Conservation (phyloP, 1,140 invertebrate species). For the Paralvinella palmiformis region DNA sequence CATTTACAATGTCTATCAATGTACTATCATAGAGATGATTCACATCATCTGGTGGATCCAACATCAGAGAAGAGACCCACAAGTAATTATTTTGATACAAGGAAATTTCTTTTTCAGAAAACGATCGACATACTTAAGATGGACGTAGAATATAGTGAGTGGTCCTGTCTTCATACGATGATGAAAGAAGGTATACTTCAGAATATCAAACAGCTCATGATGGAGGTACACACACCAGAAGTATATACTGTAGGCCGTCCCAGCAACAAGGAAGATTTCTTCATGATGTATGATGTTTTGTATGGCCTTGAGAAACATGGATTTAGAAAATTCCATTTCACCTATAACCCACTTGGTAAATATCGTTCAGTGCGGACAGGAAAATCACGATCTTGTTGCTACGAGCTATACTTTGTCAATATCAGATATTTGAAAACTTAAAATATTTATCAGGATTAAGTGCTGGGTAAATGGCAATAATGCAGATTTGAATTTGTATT, state of each 20-base stretch:
- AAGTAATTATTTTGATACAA: background rate
- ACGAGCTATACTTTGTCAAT: conserved; percentile 17
- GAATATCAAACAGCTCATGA: conserved; percentile 15
- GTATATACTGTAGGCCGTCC: background rate
- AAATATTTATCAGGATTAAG: no score
- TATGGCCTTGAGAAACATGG: background rate
- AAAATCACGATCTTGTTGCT: conserved; percentile 13
- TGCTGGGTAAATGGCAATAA: no score
- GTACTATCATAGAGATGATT: no score
- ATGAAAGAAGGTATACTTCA: background rate
- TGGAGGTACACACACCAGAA: conserved; percentile 15
- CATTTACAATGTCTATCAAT: no score
- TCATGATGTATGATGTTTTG: background rate
- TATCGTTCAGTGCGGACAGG: background rate
- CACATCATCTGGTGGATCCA: no score
- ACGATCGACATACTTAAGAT: conserved; percentile 13
- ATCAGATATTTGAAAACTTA: no score
- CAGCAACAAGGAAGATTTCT: conserved; percentile 5
- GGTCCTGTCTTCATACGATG: conserved; percentile 11
- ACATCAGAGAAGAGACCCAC: no score
- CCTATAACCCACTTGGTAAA: conserved; percentile 6
- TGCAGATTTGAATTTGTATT: no score
- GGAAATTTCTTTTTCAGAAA: background rate
- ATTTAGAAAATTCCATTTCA: conserved; percentile 9
- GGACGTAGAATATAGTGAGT: conserved; percentile 16